Evolutionary conservation across 1,140 invertebrate species (phyloP), one percentile per base, ranked within the genome.

Genomic region (Musca domestica): DNA sequence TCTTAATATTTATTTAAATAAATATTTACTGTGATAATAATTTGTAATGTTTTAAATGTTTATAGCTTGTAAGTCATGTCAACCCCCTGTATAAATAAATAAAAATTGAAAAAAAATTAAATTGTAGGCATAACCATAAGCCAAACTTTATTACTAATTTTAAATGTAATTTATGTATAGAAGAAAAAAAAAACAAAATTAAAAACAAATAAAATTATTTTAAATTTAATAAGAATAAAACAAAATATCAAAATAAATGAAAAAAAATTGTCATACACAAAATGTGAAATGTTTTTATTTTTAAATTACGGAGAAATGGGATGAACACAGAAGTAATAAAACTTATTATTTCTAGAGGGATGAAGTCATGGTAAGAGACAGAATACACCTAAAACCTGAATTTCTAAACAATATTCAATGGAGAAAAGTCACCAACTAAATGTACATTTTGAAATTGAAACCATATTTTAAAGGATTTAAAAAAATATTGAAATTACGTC

Each of bases 11-110:
- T 61, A 61, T 61, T 61, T 61, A 30, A 61, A 61, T 61, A 61
- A 61, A 61, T 61, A 61, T 61, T 61, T 61, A 61, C 56, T 61
- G 56, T 61, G 56, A 61, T 61, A 61, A 61, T 61, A 61, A 61
- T 61, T 61, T 61, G 30, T 61, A 61, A 61, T 61, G 56, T 41
- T 61, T 61, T 27, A 34, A 61, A 58, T 61, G 56, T 61, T 61
- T 61, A 20, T 34, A 61, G 25, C 1, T 51, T 61, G 5, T 61
- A 61, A 61, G 56, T 19, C 20, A 19, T 61, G 56, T 34, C 27
- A 58, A 27, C 3, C 30, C 6, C 19, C 34, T 34, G 15, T 51
- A 51, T 51, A 19, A 46, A 20, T 51, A 19, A 51, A 19, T 14
- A 19, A 51, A 51, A n/a, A n/a, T n/a, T 49, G 5, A 49, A 51